Base-by-base conservation (phyloP, 2,797 vertebrate genomes). In the Echeneis naucrates region DNA sequence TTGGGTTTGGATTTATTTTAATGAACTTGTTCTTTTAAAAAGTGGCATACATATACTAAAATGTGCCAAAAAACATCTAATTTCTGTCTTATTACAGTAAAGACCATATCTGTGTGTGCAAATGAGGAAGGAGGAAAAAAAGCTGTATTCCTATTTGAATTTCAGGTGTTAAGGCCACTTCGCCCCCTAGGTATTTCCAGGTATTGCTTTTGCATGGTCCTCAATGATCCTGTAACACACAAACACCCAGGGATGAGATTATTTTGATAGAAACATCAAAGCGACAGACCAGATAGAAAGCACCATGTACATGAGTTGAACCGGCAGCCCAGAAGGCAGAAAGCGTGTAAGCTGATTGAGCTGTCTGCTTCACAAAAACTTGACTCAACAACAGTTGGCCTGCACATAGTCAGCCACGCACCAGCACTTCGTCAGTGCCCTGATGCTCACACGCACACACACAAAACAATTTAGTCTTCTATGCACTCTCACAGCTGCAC, bases 231-330 rank as follows among this genome's bases (percentile, higher is more conserved):
- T 74, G 13, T 55, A 80, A 74, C 83, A 71, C 68, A 56, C 77
- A 69, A 50, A 48, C 42, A 53, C 84, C 80, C 72, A 19, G 74
- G 81, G 82, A 77, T 48, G 65, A 84, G 77, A 81, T 84, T 81
- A 87, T 88, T 86, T 67, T 44, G 85, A 90, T 89, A 75, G 57
- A 73, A 84, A 89, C 87, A 88, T 91, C 87, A 91, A 90, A 92
- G 87, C 77, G 1, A 77, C 78, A 59, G 72, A 88, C 88, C 85
- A 88, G 83, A 87, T 81, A 87, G 87, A 84, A 64, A 75, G 76
- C 74, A 66, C 32, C 42, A 73, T 78, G 60, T 73, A 75, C 68
- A 67, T 71, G 80, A 78, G 63, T 70, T 48, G 69, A 83, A 87
- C 68, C 47, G 27, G 44, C 64, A 80, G 75, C 75, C 85, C 78